Evolutionary conservation across 2,113 vertebrate species (phyloP), one percentile per base, ranked within the genome.

Genomic region (Murina feae): DNA sequence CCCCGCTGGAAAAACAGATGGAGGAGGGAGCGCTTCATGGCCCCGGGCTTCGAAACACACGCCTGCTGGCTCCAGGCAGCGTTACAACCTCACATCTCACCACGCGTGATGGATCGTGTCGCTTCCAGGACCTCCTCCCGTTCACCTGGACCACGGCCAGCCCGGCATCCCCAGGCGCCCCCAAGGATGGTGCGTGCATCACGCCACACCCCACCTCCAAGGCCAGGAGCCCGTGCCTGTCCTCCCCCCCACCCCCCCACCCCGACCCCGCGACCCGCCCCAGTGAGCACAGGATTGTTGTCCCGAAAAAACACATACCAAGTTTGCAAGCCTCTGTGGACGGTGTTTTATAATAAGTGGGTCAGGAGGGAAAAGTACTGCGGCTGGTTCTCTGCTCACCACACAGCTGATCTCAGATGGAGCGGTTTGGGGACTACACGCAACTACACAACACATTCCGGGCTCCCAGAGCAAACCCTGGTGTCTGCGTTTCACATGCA

Each of bases 1-100:
- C 91, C 80, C 97, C 96, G 88, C 90, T 97, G 96, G 91, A 76
- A 85, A 97, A 96, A 88, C 92, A 94, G 30, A 94, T 32, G 63
- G 83, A 25, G 6, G 90, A 94, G 90, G 86, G 96, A 95, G 47
- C 1, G 4, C 65, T 86, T 92, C 39, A 47, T 55, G 91, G 69
- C 69, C 30, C 0, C 63, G 86, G 78, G 58, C 76, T 80, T 84
- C 69, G 60, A 58, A 39, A 86, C 93, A 88, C 93, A 86, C 1
- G 20, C 89, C 86, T 86, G 66, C 47, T 86, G 76, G 86, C 71
- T 87, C 79, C 66, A 60, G 75, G 72, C 71, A 93, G 42, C 80
- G 6, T 71, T 79, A n/a, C 65, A 68, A 37, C 44, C 88, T 12
- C 16, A 86, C 92, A 58, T 76, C 90, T 76, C 53, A 32, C 87